Evolutionary conservation across 2,888 invertebrate genomes (phyloP), one percentile per base, ranked within the genome.

Genomic region (Agonopterix subpropinquella): DNA sequence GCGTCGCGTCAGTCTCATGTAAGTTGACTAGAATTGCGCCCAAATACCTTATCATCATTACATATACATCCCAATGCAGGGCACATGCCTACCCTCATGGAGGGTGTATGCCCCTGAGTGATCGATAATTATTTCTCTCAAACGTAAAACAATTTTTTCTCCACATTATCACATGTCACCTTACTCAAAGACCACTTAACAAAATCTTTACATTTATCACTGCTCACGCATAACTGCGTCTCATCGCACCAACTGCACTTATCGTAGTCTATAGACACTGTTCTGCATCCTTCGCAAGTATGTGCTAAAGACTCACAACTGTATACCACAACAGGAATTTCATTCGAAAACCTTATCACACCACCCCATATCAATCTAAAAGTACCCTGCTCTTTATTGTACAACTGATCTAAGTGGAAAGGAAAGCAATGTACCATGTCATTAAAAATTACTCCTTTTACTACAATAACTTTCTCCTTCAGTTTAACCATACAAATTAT

Each of bases 381-480:
- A 9, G 43, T 46, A 11, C 74, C 76, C 35, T 4, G 53, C 28
- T 11, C 36, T 41, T 0, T 7, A 41, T 48, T 52, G 1, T 13
- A 13, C 1, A 13, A 13, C 13, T 2, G 13, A 13, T 56, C 42
- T 39, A 75, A 45, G 2, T 48, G 49, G 11, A 67, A 52, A 7
- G 70, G 64, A 49, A 64, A 63, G 46, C 75, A 77, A 41, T 67
- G 61, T 10, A 75, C 59, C 1, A 52, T 45, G 47, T 69, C 57
- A 8, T 64, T 61, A 10, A 70, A 11, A 39, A 73, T 53, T 5
- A 65, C 5, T n/a, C 64, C 73, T 53, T 61, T 67, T 7, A 72
- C 55, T 53, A 68, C 61, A 1, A 53, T 64, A 2, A 62, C 9
- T 36, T 49, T 59, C 9, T 64, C 47, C 48, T 56, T 54, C 1